phyloP scores from a whole-genome alignment of 1,140 invertebrate species.

The Metopolophium dirhodum region DNA sequence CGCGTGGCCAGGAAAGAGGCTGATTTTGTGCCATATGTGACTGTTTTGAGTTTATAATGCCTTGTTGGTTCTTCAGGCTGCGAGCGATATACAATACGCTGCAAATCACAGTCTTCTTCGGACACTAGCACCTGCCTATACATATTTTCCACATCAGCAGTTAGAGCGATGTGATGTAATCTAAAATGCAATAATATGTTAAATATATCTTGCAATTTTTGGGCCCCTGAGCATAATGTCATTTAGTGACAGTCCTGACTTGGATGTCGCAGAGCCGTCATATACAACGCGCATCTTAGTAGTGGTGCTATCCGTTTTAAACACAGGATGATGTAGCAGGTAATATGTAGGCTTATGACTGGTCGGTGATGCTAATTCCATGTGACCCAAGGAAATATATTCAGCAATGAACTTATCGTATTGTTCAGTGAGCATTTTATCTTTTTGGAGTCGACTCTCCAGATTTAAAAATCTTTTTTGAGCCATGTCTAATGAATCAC shows the following conservation, averaged over 20 bases:
- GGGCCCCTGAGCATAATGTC: conserved; percentile 60
- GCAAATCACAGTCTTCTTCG: neutral
- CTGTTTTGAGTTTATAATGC: neutral
- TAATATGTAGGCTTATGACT: neutral
- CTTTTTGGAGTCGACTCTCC: neutral
- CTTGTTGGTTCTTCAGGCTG: neutral
- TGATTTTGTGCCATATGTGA: neutral
- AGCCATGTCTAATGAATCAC: neutral
- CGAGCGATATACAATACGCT: neutral
- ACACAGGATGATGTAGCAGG: conserved; percentile 57
- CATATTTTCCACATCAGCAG: conserved; percentile 11
- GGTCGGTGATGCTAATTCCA: neutral
- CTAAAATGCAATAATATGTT: conserved; percentile 60
- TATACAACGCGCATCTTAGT: conserved; percentile 62
- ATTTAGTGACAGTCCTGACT: conserved; percentile 60
- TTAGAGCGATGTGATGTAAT: conserved; percentile 56
- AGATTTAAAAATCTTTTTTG: neutral
- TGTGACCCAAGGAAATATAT: neutral
- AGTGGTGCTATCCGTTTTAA: conserved; percentile 54
- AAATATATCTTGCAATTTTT: conserved; percentile 60
- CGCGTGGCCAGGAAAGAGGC: neutral
- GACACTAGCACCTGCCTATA: neutral
- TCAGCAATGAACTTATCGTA: neutral
- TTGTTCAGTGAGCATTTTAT: neutral
- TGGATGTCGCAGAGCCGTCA: conserved; percentile 61